Conservation (phyloP, 2,797 vertebrate genomes). For the Myotis findleyi region DNA sequence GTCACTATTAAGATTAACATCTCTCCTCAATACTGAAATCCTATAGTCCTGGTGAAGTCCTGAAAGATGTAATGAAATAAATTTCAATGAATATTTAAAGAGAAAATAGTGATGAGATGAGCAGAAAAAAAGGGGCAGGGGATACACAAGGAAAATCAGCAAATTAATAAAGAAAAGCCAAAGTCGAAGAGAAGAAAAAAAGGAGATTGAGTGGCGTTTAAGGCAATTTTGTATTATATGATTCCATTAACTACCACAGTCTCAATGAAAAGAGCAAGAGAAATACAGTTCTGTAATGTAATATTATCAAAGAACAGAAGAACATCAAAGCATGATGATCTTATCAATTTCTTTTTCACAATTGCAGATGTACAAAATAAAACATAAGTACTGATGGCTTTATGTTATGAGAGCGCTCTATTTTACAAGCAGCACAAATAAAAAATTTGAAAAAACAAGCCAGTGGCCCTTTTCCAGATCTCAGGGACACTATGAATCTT, state of each 20-base stretch:
- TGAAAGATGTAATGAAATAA: neutral
- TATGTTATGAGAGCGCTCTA: neutral
- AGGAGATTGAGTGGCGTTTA: neutral
- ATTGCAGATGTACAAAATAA: constrained; percentile 33
- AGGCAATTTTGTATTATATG: neutral
- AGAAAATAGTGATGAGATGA: neutral
- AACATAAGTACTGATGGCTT: neutral
- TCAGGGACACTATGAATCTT: neutral
- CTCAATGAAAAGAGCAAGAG: constrained; percentile 6
- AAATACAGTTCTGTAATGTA: neutral
- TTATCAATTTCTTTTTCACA: constrained; percentile 49
- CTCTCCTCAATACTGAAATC: constrained; percentile 56
- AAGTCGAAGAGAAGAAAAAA: neutral
- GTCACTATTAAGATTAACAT: constrained; percentile 62
- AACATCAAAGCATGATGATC: neutral
- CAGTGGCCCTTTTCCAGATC: neutral
- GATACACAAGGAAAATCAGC: neutral
- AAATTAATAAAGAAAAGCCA: constrained; percentile 39
- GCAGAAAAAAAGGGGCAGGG: neutral
- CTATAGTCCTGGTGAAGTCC: constrained; percentile 17
- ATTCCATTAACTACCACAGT: neutral
- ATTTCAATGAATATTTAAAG: neutral
- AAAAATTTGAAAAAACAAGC: neutral
- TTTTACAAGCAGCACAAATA: constrained; percentile 15
- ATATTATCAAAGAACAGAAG: neutral